A percentile compares a stretch with the other conserved stretches of the same genome.
Evolutionary conservation across 2,888 invertebrate species (phyloP).

Genomic region (Neria commutata): DNA sequence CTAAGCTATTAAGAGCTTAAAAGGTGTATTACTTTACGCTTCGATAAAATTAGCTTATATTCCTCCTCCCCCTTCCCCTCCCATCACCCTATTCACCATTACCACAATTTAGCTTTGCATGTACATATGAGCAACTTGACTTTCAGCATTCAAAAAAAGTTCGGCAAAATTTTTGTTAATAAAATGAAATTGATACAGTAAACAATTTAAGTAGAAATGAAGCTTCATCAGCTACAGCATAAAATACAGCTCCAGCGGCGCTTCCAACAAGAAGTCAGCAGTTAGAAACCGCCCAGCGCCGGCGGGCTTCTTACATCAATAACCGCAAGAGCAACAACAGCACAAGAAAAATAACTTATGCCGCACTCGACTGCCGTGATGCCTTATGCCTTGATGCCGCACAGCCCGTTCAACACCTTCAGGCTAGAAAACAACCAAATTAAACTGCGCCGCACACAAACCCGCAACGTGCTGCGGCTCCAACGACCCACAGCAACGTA

Average conservation of each 20-base stretch:
- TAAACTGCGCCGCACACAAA: neutral
- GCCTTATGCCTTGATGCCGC: neutral
- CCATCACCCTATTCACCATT: no score
- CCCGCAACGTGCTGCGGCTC: slow-evolving; percentile 21
- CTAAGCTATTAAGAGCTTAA: no score
- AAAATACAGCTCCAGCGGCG: slow-evolving; percentile 5
- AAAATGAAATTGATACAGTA: slow-evolving; percentile 33
- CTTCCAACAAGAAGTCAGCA: slow-evolving; percentile 19
- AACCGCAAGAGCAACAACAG: neutral
- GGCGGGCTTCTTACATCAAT: neutral
- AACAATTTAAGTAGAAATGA: slow-evolving; percentile 20
- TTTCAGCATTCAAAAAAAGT: slow-evolving; percentile 2
- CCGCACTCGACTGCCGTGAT: neutral
- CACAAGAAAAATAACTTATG: neutral
- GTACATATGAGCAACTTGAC: neutral
- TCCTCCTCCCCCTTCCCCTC: no score
- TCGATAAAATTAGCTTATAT: no score
- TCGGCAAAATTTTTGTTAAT: slow-evolving; percentile 18
- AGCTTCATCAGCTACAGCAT: slow-evolving; percentile 6
- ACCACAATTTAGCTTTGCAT: neutral
- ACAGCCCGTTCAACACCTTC: neutral
- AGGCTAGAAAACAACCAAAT: neutral
- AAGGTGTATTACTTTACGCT: no score
- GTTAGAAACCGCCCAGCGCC: neutral
- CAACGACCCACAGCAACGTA: slow-evolving; percentile 10